Conservation (phyloP, 2,113 vertebrate species). For the Hyla sarda region DNA sequence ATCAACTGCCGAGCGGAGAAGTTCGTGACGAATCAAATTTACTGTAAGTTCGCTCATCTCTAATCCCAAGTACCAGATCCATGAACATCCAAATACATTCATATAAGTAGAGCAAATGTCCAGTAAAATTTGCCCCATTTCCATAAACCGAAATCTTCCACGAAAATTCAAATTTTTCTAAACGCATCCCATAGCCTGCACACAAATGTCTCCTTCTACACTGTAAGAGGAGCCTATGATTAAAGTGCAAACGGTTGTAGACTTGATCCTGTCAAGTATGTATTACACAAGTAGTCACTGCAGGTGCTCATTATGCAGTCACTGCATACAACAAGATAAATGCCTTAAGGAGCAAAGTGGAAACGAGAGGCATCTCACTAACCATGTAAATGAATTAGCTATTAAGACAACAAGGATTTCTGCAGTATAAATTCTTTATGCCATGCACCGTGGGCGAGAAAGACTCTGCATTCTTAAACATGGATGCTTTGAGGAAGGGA, state of each 20-base stretch:
- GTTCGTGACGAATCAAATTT: no score
- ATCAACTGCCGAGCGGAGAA: no score
- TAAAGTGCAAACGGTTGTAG: conserved; percentile 66
- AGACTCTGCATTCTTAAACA: conserved; percentile 22
- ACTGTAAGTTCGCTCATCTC: no score
- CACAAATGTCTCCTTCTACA: conserved; percentile 58
- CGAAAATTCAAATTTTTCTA: background rate
- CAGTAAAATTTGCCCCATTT: background rate
- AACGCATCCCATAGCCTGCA: conserved; percentile 36
- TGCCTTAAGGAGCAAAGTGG: conserved; percentile 63
- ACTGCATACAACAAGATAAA: conserved; percentile 67
- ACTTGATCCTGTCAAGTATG: conserved; percentile 65
- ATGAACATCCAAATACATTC: background rate
- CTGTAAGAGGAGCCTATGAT: conserved; percentile 65
- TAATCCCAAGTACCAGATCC: background rate
- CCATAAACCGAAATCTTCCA: background rate
- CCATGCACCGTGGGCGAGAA: conserved; percentile 28
- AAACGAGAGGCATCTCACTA: conserved; percentile 65
- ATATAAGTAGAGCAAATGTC: background rate
- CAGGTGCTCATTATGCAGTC: conserved; percentile 67
- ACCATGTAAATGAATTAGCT: conserved; percentile 63
- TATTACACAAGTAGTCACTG: conserved; percentile 63
- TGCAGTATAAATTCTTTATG: conserved; percentile 45
- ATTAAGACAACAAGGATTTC: conserved; percentile 58
- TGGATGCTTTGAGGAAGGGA: background rate